Base-by-base conservation (phyloP, 2,888 invertebrate genomes). In the Lasioglossum calceatum region DNA sequence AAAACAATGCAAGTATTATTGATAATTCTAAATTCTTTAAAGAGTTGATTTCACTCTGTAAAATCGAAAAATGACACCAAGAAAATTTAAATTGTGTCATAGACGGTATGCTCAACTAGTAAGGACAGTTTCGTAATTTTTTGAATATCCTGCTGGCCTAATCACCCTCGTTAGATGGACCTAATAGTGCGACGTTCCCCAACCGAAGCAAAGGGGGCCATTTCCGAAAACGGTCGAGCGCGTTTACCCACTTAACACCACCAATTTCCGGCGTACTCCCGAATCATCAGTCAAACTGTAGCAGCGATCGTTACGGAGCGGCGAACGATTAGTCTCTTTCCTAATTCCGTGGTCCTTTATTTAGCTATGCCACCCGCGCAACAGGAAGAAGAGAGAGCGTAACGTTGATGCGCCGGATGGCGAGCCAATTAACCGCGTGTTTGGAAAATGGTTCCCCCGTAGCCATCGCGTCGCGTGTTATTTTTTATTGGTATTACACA, bases 281-380 rank as follows among this genome's bases (percentile, higher is more conserved):
- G 88, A 84, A 86, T 88, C 88, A 90, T 91, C 88, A 87, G 86
- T 91, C 87, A 91, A 88, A 88, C 75, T 32, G 81, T 75, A 83
- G 67, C 73, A 79, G 58, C 77, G 75, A 85, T 79, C 32, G 77
- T 27, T 47, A 39, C 12, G 70, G 36, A 36, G 54, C 44, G 73
- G 74, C 61, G 71, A 81, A 87, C 89, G 89, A 91, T 91, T 89
- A 89, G 90, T 90, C 88, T 85, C 76, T 81, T 88, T 86, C 84
- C 89, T 91, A 90, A 91, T 91, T 88, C 85, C 79, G 73, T 67
- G 74, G 79, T 71, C 84, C 87, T 86, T 87, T 89, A 88, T 89
- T 88, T 88, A 87, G 85, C 87, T 27, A 4, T 54, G 27, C 76
- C 84, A 81, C 74, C 87, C 87, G 78, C 36, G 82, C 73, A 79